These are phyloP conservation scores for Xestoiulus laeticollis DNA, from an alignment of 2,888 invertebrate genomes.

Conservation along the genomic window DNA sequence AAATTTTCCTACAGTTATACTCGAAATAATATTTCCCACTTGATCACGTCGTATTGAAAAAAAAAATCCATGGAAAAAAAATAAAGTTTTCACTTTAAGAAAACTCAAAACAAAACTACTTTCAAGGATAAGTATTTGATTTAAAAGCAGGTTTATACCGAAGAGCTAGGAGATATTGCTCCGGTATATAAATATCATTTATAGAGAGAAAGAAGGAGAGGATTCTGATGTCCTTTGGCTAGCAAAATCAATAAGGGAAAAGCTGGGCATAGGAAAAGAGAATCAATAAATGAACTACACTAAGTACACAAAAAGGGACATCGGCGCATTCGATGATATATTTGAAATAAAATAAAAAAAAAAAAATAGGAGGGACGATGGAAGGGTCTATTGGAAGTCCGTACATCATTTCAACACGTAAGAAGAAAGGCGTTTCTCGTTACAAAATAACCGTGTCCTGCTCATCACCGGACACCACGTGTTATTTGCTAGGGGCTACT, in stretches of 20 bases:
- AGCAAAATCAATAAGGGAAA: constrained; percentile 47
- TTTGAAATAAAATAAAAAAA: constrained; percentile 42
- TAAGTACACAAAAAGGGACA: constrained; percentile 50
- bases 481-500: constrained; percentile 44
- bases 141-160: background rate
- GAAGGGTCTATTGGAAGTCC: constrained; percentile 36
- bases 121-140: constrained; percentile 28
- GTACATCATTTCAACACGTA: constrained; percentile 48
- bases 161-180: background rate
- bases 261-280: background rate
- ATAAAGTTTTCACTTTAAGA: constrained; percentile 20
- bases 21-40: constrained; percentile 4
- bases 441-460: constrained; percentile 41
- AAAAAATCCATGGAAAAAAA: background rate
- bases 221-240: constrained; percentile 41
- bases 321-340: constrained; percentile 31
- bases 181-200: constrained; percentile 38
- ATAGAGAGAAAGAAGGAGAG: background rate
- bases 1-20: background rate
- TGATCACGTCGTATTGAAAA: background rate
- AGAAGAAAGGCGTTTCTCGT: constrained; percentile 43
- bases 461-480: constrained; percentile 40
- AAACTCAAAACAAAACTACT: background rate
- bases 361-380: background rate
- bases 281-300: constrained; percentile 49